Conservation (phyloP, 2,888 invertebrate species). For the Tetropium fuscum region DNA sequence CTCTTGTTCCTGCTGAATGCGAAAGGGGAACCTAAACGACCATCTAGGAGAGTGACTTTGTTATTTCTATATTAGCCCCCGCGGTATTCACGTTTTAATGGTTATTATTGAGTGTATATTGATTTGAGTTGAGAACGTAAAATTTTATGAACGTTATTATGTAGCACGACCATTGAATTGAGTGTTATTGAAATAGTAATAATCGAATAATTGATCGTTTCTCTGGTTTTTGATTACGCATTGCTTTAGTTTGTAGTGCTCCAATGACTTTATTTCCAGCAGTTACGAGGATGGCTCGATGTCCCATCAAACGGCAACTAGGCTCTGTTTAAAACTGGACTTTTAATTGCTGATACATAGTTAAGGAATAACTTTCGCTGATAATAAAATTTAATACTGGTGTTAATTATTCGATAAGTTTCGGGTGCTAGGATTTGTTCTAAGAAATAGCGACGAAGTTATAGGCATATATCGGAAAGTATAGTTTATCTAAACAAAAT, state of each 20-base stretch:
- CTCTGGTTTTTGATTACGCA: constrained; percentile 57
- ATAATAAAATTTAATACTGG: no score
- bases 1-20: constrained; percentile 36
- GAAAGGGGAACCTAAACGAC: constrained; percentile 21
- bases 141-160: constrained; percentile 62
- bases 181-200: constrained; percentile 60
- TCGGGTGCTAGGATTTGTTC: no score
- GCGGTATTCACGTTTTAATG: constrained; percentile 57
- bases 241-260: constrained; percentile 51
- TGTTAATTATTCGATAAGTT: no score
- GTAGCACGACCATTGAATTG: constrained; percentile 60
- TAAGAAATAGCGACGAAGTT: no score
- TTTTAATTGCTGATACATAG: constrained; percentile 5
- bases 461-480: no score
- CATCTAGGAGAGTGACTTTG: constrained; percentile 39
- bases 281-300: constrained; percentile 16
- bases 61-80: constrained; percentile 54
- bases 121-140: constrained; percentile 61
- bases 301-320: constrained; percentile 1
- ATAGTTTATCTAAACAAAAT: no score
- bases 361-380: background rate
- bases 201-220: constrained; percentile 61
- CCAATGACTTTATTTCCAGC: constrained; percentile 46
- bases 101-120: constrained; percentile 55
- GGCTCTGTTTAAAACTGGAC: constrained; percentile 2